These are phyloP conservation scores for Okamejei kenojei DNA, from an alignment of 2,797 vertebrate species.

Conservation along the genomic window DNA sequence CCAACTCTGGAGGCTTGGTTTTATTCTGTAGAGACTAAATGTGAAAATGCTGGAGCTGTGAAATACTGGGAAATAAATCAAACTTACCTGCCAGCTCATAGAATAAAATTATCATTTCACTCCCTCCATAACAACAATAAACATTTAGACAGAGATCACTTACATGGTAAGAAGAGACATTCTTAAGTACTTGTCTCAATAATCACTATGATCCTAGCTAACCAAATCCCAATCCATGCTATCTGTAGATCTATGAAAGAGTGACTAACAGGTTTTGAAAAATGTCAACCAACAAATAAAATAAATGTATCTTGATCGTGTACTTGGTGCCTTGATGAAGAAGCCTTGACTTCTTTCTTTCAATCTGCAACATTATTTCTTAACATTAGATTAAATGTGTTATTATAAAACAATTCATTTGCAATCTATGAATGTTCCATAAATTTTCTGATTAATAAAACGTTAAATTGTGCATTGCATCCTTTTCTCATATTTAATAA, in stretches of 20 bases:
- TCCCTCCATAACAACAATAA: background rate
- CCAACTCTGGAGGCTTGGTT: background rate
- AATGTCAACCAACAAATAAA: background rate
- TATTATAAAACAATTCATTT: background rate
- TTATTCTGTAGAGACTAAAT: background rate
- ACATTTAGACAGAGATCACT: background rate
- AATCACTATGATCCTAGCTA: background rate
- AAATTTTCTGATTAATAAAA: background rate
- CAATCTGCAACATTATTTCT: constrained; percentile 14
- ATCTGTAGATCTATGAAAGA: background rate
- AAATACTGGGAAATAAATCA: background rate
- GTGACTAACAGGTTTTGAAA: background rate
- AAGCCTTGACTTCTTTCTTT: background rate
- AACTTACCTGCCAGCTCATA: background rate
- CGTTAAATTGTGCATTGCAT: no score
- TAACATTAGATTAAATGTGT: background rate
- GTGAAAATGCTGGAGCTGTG: background rate
- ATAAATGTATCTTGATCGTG: background rate
- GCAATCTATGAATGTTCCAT: background rate
- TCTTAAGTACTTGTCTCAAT: background rate
- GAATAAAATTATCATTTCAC: background rate
- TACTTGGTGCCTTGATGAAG: no score
- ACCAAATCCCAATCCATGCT: background rate
- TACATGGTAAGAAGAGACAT: no score
- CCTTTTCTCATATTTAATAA: background rate